phyloP scores from a whole-genome alignment of 2,888 invertebrate genomes.

The Lasioglossum figueresi region DNA sequence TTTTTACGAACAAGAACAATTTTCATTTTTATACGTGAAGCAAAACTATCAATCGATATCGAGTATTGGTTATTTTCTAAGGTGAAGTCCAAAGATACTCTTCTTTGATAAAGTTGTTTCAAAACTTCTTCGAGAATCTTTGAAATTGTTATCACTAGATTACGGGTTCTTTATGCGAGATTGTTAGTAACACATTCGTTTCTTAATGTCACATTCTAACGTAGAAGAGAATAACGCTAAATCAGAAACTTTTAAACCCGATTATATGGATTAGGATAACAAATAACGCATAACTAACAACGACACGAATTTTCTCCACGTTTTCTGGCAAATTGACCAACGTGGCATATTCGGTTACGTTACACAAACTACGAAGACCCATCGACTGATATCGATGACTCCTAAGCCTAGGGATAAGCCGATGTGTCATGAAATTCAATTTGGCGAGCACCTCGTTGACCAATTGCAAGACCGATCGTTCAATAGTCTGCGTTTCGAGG shows the following conservation, averaged over 20 bases:
- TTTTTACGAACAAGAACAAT: background rate
- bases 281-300: background rate
- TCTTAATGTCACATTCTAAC: too few species aligned
- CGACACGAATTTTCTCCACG: background rate
- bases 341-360: background rate
- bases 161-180: background rate
- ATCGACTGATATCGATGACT: slow-evolving; percentile 32
- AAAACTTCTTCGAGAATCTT: background rate
- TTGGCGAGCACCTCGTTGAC: background rate
- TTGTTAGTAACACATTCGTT: too few species aligned
- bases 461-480: background rate
- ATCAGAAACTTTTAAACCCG: background rate
- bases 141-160: background rate
- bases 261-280: background rate
- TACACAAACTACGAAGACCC: slow-evolving; percentile 20
- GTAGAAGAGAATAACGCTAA: background rate
- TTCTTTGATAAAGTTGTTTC: background rate
- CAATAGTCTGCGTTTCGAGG: slow-evolving; percentile 15
- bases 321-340: background rate
- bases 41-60: background rate
- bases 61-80: background rate
- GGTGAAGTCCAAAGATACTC: background rate
- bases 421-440: slow-evolving; percentile 23
- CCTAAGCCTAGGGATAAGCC: slow-evolving; percentile 9
- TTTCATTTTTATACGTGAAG: background rate